Evolutionary conservation across 1,140 invertebrate species (phyloP).

Genomic region (Harpegnathos saltator): DNA sequence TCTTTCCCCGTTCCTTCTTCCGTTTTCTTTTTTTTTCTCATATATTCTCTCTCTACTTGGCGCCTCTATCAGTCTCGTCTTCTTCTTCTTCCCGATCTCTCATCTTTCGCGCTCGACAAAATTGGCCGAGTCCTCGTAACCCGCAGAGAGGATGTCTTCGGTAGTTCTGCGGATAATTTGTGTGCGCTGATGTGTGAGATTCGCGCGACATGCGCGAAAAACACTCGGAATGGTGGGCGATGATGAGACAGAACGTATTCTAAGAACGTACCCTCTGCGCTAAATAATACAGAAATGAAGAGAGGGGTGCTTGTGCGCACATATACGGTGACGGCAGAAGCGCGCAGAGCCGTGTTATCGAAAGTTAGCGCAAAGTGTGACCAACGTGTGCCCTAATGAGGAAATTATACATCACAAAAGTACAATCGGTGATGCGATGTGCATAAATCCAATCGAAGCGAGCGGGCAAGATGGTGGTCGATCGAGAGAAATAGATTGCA

Average conservation of each 20-base stretch:
- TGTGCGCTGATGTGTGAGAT: constrained; percentile 37
- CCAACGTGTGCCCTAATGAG: background rate
- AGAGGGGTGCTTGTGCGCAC: background rate
- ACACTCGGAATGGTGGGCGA: background rate
- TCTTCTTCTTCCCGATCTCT: constrained; percentile 26
- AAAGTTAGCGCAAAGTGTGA: background rate
- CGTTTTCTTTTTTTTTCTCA: constrained; percentile 26
- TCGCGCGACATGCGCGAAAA: constrained; percentile 19
- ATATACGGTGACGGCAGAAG: background rate
- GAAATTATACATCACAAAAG: background rate
- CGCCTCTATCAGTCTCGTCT: background rate
- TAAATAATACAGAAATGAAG: background rate
- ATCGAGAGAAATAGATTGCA: constrained; percentile 69
- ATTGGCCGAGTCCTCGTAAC: constrained; percentile 19
- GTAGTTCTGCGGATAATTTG: constrained; percentile 54
- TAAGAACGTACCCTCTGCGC: background rate
- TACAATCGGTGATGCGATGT: background rate
- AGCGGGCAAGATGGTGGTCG: background rate
- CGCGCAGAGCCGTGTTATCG: background rate
- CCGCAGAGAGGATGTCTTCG: constrained; percentile 5
- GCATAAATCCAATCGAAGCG: constrained; percentile 1
- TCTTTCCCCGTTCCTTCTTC: background rate
- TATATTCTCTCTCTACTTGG: constrained; percentile 1
- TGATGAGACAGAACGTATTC: constrained; percentile 6
- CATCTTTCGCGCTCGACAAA: background rate